These are phyloP conservation scores for Deroptyus accipitrinus DNA, from an alignment of 2,113 vertebrate species.

Conservation along the genomic window DNA sequence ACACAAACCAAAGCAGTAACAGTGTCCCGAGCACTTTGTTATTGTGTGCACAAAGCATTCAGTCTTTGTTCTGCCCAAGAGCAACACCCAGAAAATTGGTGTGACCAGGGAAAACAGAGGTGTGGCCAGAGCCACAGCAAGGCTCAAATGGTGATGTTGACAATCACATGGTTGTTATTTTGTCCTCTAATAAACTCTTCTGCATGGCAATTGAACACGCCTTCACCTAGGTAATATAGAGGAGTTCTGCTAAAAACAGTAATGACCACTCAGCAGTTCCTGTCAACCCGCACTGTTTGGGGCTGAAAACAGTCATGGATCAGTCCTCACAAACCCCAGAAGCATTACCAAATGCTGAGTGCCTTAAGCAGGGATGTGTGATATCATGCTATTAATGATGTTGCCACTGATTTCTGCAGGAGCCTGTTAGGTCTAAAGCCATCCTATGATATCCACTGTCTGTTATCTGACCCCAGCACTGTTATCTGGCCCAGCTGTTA, in stretches of 20 bases:
- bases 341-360: background rate
- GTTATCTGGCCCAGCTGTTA: background rate
- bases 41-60: background rate
- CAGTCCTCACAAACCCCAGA: background rate
- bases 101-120: constrained; percentile 5
- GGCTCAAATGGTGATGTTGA: background rate
- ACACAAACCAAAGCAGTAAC: background rate
- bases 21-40: background rate
- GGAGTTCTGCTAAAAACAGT: background rate
- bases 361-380: background rate
- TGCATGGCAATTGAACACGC: background rate
- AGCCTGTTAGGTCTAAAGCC: background rate
- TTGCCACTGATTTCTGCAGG: background rate
- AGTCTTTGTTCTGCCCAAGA: background rate
- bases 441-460: background rate
- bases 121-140: background rate
- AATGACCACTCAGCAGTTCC: background rate
- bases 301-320: background rate
- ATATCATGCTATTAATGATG: background rate
- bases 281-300: background rate
- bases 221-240: background rate
- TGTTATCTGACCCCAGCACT: background rate
- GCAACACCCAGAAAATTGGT: background rate
- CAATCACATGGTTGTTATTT: background rate
- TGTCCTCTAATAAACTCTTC: background rate